Conservation (phyloP, 2,888 invertebrate species). For the Rambutsinella grinnellia region DNA sequence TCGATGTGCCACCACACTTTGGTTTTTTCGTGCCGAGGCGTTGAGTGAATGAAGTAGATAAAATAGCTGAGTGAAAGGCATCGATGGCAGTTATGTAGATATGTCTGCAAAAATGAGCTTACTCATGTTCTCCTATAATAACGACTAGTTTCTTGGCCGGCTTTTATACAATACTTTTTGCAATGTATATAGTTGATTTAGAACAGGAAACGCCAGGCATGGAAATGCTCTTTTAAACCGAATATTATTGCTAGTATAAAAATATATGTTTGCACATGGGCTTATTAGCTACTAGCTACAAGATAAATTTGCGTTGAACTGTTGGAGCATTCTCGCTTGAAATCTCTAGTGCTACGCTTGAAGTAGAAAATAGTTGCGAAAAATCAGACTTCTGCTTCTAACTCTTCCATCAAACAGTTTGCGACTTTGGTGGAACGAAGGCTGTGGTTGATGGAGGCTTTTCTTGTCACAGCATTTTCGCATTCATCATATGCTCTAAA, state of each 20-base stretch:
- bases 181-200: conserved; percentile 16
- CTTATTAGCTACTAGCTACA: not conserved
- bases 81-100: conserved; percentile 14
- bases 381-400: conserved; percentile 22
- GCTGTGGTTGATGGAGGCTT: conserved; percentile 8
- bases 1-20: too few relatives aligned
- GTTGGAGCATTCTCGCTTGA: not conserved
- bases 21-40: conserved; percentile 11
- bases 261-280: too few relatives aligned
- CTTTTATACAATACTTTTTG: too few relatives aligned
- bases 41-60: conserved; percentile 26
- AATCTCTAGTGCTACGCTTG: too few relatives aligned
- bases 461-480: conserved; percentile 42
- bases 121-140: conserved; percentile 2
- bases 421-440: conserved; percentile 37
- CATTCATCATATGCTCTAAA: conserved; percentile 28
- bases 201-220: conserved; percentile 25
- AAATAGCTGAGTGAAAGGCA: conserved; percentile 7
- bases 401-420: conserved; percentile 30
- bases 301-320: not conserved
- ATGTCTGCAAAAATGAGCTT: not conserved
- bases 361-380: conserved; percentile 12
- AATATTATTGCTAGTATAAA: not conserved
- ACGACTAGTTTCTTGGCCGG: conserved; percentile 16
- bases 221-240: not conserved